phyloP scores from a whole-genome alignment of 2,113 vertebrate genomes.

The Corydoras maculifer region DNA sequence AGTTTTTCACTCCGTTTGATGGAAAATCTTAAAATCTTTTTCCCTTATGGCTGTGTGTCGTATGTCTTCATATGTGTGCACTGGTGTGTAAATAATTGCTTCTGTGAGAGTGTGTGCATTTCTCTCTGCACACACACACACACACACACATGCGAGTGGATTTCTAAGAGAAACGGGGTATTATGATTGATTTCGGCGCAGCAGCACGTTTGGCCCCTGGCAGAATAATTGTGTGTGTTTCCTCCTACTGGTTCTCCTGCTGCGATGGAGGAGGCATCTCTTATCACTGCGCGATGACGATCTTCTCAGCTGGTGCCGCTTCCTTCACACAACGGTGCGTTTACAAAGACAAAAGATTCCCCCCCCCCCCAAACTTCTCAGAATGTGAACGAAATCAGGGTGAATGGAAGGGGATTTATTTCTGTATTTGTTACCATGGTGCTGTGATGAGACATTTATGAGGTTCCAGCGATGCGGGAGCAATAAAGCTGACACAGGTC shows the following conservation, averaged over 20 bases:
- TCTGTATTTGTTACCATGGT: too few species aligned
- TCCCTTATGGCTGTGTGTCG: neutral
- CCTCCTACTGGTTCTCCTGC: neutral
- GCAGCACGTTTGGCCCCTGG: neutral
- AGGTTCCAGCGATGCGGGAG: too few species aligned
- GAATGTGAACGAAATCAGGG: too few species aligned
- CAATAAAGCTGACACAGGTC: too few species aligned
- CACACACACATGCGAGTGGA: too few species aligned
- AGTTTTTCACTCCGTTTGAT: constrained; percentile 1
- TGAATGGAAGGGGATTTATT: too few species aligned
- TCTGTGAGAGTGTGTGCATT: constrained; percentile 12
- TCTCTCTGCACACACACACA: too few species aligned
- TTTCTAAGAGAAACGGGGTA: neutral
- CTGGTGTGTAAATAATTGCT: constrained; percentile 12
- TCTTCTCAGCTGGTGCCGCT: neutral
- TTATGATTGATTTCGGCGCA: neutral
- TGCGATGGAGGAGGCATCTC: neutral
- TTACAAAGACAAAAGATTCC: neutral
- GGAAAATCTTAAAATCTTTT: constrained; percentile 3
- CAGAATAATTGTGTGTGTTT: neutral
- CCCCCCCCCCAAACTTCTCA: too few species aligned
- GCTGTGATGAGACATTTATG: too few species aligned
- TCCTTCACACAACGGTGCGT: neutral
- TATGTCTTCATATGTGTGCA: constrained; percentile 11
- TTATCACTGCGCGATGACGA: neutral